A percentile compares a stretch with the other conserved stretches of the same genome.
phyloP scores from a whole-genome alignment of 2,113 vertebrate genomes.

The Urocitellus parryii region DNA sequence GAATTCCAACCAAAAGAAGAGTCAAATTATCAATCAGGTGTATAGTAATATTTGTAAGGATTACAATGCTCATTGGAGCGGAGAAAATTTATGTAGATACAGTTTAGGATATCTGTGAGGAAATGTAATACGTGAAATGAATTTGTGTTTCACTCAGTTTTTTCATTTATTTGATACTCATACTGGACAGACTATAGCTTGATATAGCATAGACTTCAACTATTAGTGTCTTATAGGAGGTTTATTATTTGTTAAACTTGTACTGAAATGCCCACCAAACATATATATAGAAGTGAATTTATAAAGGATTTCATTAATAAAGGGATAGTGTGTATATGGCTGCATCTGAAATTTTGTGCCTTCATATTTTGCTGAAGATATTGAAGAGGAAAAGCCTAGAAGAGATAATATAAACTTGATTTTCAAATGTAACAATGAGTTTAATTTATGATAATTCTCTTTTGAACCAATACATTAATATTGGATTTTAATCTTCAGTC shows the following conservation, averaged over 20 bases:
- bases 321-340: background rate
- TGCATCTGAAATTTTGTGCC: background rate
- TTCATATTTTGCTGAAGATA: background rate
- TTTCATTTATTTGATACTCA: background rate
- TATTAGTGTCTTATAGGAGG: background rate
- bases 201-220: background rate
- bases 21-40: background rate
- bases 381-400: background rate
- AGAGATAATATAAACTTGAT: background rate
- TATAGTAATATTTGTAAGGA: background rate
- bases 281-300: background rate
- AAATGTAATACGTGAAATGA: background rate
- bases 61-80: background rate
- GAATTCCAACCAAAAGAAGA: slow-evolving; percentile 15
- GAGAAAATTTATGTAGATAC: background rate
- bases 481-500: background rate
- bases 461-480: background rate
- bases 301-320: background rate
- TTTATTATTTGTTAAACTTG: background rate
- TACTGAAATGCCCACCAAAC: background rate
- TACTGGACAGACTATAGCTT: background rate
- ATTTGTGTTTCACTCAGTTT: background rate
- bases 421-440: background rate
- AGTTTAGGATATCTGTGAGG: background rate
- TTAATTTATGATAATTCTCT: background rate